Conservation (phyloP, 64 coral and sea anemone genomes). For the Montipora capricornis region DNA sequence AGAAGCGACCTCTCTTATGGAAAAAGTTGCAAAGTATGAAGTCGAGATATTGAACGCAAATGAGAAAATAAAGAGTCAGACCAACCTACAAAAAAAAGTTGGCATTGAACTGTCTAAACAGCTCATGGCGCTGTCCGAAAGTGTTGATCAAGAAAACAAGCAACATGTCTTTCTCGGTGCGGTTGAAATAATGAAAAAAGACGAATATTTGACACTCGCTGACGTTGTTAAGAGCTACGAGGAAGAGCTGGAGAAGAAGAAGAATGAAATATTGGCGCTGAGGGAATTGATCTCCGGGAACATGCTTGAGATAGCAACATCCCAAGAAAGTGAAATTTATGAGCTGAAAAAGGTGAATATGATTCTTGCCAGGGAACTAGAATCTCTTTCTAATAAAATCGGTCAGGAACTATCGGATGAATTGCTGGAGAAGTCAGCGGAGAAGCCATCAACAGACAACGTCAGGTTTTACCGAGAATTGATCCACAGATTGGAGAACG, state of each 20-base stretch:
- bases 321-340: slow-evolving; percentile 38
- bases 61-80: slow-evolving; percentile 6
- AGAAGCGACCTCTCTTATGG: slow-evolving; percentile 32
- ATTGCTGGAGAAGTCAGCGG: slow-evolving; percentile 1
- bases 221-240: slow-evolving; percentile 72
- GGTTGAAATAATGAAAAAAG: neutral
- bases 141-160: neutral
- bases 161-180: neutral
- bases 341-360: slow-evolving; percentile 32
- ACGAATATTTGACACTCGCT: slow-evolving; percentile 30
- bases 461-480: neutral
- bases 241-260: slow-evolving; percentile 20
- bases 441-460: neutral
- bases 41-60: slow-evolving; percentile 11
- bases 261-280: slow-evolving; percentile 21
- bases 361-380: slow-evolving; percentile 37
- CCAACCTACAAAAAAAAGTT: slow-evolving; percentile 34
- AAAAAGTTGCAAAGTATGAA: slow-evolving; percentile 32
- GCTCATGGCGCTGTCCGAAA: neutral
- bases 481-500: neutral
- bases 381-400: slow-evolving; percentile 35
- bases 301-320: slow-evolving; percentile 16
- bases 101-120: slow-evolving; percentile 47
- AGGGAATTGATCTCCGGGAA: slow-evolving; percentile 34
- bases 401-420: slow-evolving; percentile 45